Percentiles rank a stretch among this genome's conserved stretches.
phyloP scores from a whole-genome alignment of 2,888 invertebrate genomes.

The Autographa pulchrina region DNA sequence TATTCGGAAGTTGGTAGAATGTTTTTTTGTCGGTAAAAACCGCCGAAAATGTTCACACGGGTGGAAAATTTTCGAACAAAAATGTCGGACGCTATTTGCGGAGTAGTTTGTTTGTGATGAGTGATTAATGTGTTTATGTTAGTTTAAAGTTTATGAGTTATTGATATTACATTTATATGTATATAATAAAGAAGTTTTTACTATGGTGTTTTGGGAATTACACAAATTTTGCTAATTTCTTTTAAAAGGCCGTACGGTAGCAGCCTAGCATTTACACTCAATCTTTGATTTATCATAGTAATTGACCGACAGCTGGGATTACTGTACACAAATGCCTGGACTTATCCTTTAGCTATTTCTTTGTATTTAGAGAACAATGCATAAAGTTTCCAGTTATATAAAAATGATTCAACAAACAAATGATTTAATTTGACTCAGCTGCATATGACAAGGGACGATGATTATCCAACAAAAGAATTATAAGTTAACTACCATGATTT shows the following conservation, averaged over 20 bases:
- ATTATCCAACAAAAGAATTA: not conserved
- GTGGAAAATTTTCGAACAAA: not conserved
- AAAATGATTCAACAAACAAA: not conserved
- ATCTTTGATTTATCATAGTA: too few species aligned
- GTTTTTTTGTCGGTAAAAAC: constrained; percentile 20
- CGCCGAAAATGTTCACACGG: too few species aligned
- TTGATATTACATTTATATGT: not conserved
- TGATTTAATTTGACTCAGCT: constrained; percentile 1
- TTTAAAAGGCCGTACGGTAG: too few species aligned
- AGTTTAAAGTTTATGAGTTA: not conserved
- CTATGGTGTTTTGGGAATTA: too few species aligned
- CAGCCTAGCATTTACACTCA: too few species aligned
- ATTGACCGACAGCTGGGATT: too few species aligned
- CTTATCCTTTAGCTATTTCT: too few species aligned
- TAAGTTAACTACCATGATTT: not conserved
- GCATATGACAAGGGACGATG: not conserved
- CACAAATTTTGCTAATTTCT: too few species aligned
- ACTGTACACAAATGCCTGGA: too few species aligned
- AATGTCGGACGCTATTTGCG: not conserved
- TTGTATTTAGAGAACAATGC: not conserved
- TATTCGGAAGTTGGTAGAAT: constrained; percentile 44
- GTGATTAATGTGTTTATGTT: not conserved
- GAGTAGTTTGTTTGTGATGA: not conserved
- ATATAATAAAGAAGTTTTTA: too few species aligned
- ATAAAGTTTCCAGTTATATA: not conserved